Evolutionary conservation across 1,140 invertebrate species (phyloP), one percentile per base, ranked within the genome.

Genomic region (Hyles euphorbiae): DNA sequence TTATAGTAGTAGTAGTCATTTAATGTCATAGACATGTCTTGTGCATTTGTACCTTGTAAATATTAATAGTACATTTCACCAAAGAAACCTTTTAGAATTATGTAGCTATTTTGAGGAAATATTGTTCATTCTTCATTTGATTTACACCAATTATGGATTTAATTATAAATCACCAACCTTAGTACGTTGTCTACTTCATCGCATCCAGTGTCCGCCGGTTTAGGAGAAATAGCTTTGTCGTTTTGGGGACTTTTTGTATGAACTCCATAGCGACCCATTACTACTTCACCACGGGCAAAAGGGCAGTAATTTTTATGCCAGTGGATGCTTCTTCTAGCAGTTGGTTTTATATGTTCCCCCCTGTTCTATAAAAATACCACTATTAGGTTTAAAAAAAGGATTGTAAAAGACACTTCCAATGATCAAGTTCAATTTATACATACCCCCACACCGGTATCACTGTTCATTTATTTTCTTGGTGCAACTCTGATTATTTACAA

Each of bases 111-210:
- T 22, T 22, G 22, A 22, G 22, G 22, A 22, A 22, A 22, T 22
- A 22, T 22, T 22, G 22, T 22, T 22, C 22, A 22, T 22, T 22
- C 22, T 22, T 22, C 22, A 22, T 22, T 22, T 22, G 22, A 22
- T 22, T 22, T 22, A 22, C 22, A 22, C 22, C 22, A 22, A 22
- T 22, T 52, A 34, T 34, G 3, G 32, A 34, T 34, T 52, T 47
- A 36, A 1, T 33, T 22, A 45, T 45, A 6, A 22, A 44, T 43
- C 40, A 43, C 6, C 45, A 67, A 80, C 83, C 83, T 86, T 64
- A 81, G 64, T 5, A 81, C 64, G 74, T 86, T 87, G 60, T 87
- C 83, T 40, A 81, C 69, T 67, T 77, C 80, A 71, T 87, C 81
- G 40, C 34, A 34, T 7, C 66, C 74, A 40, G 57, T 50, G 7